phyloP scores from a whole-genome alignment of 2,888 invertebrate genomes.

The Mesorhabditis spiculigera region DNA sequence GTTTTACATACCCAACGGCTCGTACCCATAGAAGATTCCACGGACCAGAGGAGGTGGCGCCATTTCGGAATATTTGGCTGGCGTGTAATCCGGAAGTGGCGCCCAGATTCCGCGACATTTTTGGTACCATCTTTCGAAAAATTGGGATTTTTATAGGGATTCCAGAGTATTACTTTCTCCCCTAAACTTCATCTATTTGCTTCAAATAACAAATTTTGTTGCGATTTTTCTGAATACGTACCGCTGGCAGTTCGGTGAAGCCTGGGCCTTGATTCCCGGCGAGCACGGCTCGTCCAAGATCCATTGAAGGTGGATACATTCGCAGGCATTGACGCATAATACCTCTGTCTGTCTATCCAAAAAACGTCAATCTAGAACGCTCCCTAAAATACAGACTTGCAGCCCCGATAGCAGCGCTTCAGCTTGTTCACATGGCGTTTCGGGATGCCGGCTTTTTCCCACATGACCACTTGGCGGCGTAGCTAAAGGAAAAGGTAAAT shows the following conservation, averaged over 20 bases:
- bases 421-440: constrained; percentile 30
- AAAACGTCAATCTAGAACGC: neutral
- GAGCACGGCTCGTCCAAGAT: constrained; percentile 48
- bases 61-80: constrained; percentile 35
- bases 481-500: constrained; percentile 24
- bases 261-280: constrained; percentile 37
- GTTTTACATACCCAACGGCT: constrained; percentile 30
- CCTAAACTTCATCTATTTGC: neutral
- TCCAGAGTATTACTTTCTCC: too few relatives aligned
- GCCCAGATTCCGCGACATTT: constrained; percentile 46
- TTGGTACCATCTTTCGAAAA: constrained; percentile 27
- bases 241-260: constrained; percentile 45
- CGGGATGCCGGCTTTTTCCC: constrained; percentile 43
- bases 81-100: constrained; percentile 42
- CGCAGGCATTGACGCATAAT: constrained; percentile 47
- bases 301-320: constrained; percentile 50
- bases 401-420: constrained; percentile 36
- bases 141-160: too few relatives aligned
- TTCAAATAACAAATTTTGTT: neutral
- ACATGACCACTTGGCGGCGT: constrained; percentile 40
- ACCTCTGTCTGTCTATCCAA: constrained; percentile 7
- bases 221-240: constrained; percentile 7
- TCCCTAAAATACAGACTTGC: constrained; percentile 18
- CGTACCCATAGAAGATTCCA: constrained; percentile 51
- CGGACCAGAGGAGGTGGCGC: constrained; percentile 47